Percentiles rank a stretch among this genome's conserved stretches.
phyloP scores from a whole-genome alignment of 2,888 invertebrate genomes.

The Zygogramma bicolorata region DNA sequence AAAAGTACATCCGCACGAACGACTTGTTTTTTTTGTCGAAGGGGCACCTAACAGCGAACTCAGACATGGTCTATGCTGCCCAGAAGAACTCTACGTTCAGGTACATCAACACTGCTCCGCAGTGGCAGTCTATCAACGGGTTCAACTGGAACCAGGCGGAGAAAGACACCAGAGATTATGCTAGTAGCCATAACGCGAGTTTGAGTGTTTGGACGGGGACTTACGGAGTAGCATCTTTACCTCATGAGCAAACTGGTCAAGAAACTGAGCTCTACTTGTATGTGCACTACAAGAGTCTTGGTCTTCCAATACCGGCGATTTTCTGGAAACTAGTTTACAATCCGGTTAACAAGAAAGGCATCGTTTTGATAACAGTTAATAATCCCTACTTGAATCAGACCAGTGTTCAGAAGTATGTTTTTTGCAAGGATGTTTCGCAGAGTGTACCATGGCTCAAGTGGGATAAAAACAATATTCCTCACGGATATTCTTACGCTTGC shows the following conservation, averaged over 20 bases:
- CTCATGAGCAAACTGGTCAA: constrained; percentile 64
- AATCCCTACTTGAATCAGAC: constrained; percentile 68
- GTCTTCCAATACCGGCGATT: constrained; percentile 70
- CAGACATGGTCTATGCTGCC: constrained; percentile 72
- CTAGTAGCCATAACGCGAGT: constrained; percentile 58
- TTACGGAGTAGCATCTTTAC: constrained; percentile 71
- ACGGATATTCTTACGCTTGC: constrained; percentile 75
- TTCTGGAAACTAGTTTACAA: constrained; percentile 75
- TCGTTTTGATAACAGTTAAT: constrained; percentile 74
- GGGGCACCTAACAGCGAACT: constrained; percentile 74
- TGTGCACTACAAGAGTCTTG: constrained; percentile 51
- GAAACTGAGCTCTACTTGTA: constrained; percentile 58
- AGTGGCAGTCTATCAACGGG: constrained; percentile 75
- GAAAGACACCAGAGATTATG: constrained; percentile 66
- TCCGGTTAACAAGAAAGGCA: constrained; percentile 67
- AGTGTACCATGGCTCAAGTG: constrained; percentile 73
- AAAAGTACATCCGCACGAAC: constrained; percentile 66
- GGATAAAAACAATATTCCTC: constrained; percentile 66
- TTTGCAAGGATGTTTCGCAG: constrained; percentile 68
- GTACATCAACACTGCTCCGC: constrained; percentile 76
- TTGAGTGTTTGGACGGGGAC: constrained; percentile 70
- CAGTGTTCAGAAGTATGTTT: constrained; percentile 47
- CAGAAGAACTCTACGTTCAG: constrained; percentile 73
- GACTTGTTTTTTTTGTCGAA: constrained; percentile 68
- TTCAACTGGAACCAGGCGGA: constrained; percentile 72